Conservation (phyloP, 2,797 vertebrate species). For the Thalassophryne amazonica region DNA sequence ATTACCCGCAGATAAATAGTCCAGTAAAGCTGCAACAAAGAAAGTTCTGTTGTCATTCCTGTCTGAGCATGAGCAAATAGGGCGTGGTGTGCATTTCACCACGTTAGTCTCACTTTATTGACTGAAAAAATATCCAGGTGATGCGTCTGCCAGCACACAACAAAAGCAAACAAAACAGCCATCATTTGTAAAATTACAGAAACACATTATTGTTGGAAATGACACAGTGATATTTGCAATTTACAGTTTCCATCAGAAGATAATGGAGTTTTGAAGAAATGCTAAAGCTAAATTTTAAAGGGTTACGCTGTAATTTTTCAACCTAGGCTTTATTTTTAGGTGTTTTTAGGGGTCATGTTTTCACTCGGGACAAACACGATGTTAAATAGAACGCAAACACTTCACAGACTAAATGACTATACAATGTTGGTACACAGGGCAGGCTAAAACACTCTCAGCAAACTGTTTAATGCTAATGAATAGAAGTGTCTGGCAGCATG, state of each 20-base stretch:
- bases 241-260: neutral
- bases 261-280: too few relatives aligned
- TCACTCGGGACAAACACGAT: too few relatives aligned
- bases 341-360: too few relatives aligned
- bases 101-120: constrained; percentile 52
- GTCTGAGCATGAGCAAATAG: constrained; percentile 72
- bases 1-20: constrained; percentile 6
- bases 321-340: too few relatives aligned
- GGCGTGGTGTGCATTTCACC: constrained; percentile 45
- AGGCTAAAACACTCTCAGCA: too few relatives aligned
- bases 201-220: constrained; percentile 7
- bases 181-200: neutral
- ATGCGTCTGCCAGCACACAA: constrained; percentile 31
- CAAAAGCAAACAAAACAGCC: constrained; percentile 12
- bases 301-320: too few relatives aligned
- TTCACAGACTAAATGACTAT: too few relatives aligned
- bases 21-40: constrained; percentile 35
- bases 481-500: too few relatives aligned
- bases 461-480: too few relatives aligned
- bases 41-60: constrained; percentile 49
- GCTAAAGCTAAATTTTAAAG: too few relatives aligned
- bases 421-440: too few relatives aligned
- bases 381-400: too few relatives aligned
- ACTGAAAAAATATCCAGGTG: constrained; percentile 35
- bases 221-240: neutral